Conservation (phyloP, 2,888 invertebrate genomes). For the Cerastoderma edule region DNA sequence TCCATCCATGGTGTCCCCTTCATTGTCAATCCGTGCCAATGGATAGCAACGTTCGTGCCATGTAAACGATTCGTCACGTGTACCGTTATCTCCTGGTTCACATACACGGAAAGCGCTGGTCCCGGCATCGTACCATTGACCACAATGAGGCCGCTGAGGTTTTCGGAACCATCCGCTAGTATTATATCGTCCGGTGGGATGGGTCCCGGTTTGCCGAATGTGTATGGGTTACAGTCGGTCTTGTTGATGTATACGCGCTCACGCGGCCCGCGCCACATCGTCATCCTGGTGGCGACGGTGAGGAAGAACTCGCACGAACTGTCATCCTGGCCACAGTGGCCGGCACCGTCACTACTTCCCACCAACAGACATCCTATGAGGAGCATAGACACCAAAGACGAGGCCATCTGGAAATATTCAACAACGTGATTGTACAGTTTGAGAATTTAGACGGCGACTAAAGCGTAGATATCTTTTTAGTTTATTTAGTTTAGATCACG, state of each 20-base stretch:
- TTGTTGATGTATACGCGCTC: constrained; percentile 31
- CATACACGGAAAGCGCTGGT: constrained; percentile 66
- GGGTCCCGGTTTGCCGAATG: constrained; percentile 26
- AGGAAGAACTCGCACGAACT: constrained; percentile 31
- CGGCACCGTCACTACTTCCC: too few species aligned
- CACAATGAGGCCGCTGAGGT: constrained; percentile 46
- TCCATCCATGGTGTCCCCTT: constrained; percentile 73
- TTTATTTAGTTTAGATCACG: too few species aligned
- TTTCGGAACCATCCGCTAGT: constrained; percentile 58
- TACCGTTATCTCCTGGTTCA: constrained; percentile 62
- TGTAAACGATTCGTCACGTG: constrained; percentile 67
- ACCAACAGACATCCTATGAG: too few species aligned
- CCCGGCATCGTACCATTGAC: constrained; percentile 70
- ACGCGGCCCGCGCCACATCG: constrained; percentile 40
- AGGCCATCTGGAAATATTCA: too few species aligned
- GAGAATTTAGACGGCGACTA: too few species aligned
- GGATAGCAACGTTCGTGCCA: constrained; percentile 61
- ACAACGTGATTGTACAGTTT: too few species aligned
- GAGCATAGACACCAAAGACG: too few species aligned
- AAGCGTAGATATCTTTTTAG: too few species aligned
- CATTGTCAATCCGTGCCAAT: constrained; percentile 75
- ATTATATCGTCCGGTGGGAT: constrained; percentile 42
- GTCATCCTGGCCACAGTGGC: too few species aligned
- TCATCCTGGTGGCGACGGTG: constrained; percentile 26
- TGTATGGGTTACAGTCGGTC: neutral